Percentiles rank a stretch among this genome's conserved stretches.
Conservation (phyloP, 2,113 vertebrate genomes). For the Herpailurus yagouaroundi region DNA sequence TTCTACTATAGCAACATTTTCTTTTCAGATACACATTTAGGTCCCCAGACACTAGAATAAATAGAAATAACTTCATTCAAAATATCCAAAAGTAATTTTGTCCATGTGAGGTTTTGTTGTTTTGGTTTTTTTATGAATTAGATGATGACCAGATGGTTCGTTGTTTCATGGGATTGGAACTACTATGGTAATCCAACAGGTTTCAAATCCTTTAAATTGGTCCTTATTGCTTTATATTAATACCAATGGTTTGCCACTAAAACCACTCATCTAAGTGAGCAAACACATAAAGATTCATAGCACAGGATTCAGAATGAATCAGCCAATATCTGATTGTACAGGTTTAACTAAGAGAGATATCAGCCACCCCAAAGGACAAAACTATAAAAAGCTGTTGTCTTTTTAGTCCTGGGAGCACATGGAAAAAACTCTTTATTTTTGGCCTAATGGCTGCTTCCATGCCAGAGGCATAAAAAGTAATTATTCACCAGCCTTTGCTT, state of each 20-base stretch:
- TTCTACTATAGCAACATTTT: background rate
- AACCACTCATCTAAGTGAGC: background rate
- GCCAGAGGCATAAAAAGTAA: background rate
- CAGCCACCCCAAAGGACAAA: background rate
- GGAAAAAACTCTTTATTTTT: background rate
- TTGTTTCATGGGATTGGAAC: background rate
- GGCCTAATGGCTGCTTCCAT: background rate
- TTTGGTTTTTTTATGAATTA: background rate
- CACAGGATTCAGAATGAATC: background rate
- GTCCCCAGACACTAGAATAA: background rate
- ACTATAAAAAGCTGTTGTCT: background rate
- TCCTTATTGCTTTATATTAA: background rate
- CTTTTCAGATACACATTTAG: conserved; percentile 10
- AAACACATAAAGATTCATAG: conserved; percentile 16
- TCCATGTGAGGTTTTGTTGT: background rate
- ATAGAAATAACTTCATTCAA: conserved; percentile 11
- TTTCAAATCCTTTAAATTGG: background rate
- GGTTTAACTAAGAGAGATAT: background rate
- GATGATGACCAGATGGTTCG: background rate
- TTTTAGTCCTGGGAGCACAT: background rate
- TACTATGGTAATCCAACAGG: background rate
- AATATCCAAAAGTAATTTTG: background rate
- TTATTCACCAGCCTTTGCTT: background rate
- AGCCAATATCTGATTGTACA: background rate
- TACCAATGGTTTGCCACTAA: background rate